These are phyloP conservation scores for Ivindomyrus marchei DNA, from an alignment of 2,113 vertebrate species.

Conservation along the genomic window DNA sequence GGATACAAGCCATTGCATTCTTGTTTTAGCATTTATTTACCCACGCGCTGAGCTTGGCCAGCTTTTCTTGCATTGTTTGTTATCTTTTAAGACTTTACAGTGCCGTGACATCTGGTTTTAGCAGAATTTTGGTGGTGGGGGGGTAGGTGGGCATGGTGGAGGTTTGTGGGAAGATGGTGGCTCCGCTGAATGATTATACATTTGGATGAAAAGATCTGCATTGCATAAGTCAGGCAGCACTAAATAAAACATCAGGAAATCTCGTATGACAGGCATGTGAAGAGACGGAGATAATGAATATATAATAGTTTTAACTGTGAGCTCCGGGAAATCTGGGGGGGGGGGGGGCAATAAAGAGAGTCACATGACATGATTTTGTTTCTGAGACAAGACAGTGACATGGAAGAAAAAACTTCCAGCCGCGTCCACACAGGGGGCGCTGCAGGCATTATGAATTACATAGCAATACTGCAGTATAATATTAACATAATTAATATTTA, in stretches of 20 bases:
- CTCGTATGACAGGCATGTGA: background rate
- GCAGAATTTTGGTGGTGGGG: background rate
- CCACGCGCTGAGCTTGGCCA: background rate
- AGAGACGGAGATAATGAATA: background rate
- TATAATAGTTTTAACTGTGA: background rate
- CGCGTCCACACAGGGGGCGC: background rate
- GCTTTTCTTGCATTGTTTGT: background rate
- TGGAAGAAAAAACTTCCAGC: background rate
- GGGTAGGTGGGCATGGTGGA: background rate
- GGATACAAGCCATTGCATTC: background rate
- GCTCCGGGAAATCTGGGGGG: background rate
- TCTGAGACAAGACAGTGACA: background rate
- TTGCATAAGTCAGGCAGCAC: constrained; percentile 3
- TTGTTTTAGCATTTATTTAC: background rate
- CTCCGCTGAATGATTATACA: background rate
- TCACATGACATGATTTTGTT: background rate
- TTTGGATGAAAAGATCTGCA: background rate
- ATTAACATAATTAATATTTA: background rate
- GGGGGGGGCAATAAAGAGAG: background rate
- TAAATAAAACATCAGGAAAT: constrained; percentile 4
- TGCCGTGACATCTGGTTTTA: background rate
- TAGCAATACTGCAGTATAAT: background rate
- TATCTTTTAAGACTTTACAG: background rate
- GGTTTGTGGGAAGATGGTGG: background rate
- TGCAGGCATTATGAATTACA: background rate